Conservation (phyloP, 2,888 invertebrate genomes). For the Scaptodrosophila latifasciaeformis region DNA sequence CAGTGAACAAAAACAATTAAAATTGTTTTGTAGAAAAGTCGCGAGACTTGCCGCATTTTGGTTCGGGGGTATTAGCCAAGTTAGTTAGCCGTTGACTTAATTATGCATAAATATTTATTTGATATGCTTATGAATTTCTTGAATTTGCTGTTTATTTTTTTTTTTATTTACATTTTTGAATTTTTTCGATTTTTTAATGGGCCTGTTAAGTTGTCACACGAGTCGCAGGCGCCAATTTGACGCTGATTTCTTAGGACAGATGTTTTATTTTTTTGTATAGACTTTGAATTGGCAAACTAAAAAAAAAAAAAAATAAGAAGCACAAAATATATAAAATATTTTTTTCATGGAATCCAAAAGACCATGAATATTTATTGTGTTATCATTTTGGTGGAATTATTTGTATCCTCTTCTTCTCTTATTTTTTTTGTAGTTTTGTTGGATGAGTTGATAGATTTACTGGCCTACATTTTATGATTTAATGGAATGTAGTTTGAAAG, state of each 20-base stretch:
- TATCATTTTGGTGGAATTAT: conserved; percentile 13
- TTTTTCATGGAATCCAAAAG: too few relatives aligned
- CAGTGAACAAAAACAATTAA: conserved; percentile 51
- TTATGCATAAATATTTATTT: conserved; percentile 43
- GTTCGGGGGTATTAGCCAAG: background rate
- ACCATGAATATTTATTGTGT: conserved; percentile 48
- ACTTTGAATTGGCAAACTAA: too few relatives aligned
- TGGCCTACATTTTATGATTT: conserved; percentile 53
- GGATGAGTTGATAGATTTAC: conserved; percentile 11
- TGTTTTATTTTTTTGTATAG: too few relatives aligned
- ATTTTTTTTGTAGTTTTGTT: conserved; percentile 6
- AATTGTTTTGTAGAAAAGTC: conserved; percentile 43
- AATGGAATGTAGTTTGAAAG: too few relatives aligned
- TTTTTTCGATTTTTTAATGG: conserved; percentile 10
- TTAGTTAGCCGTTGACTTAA: too few relatives aligned
- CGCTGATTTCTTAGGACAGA: too few relatives aligned
- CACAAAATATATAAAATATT: too few relatives aligned
- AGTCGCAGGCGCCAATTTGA: background rate
- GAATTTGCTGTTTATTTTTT: too few relatives aligned
- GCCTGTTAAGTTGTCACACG: conserved; percentile 20
- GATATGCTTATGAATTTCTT: too few relatives aligned
- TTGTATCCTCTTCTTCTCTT: background rate
- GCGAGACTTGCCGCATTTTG: conserved; percentile 27
- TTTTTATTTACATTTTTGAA: conserved; percentile 37
- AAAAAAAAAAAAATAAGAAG: conserved; percentile 19